phyloP scores from a whole-genome alignment of 2,888 invertebrate species.

The Polydrusus pterygomalis region DNA sequence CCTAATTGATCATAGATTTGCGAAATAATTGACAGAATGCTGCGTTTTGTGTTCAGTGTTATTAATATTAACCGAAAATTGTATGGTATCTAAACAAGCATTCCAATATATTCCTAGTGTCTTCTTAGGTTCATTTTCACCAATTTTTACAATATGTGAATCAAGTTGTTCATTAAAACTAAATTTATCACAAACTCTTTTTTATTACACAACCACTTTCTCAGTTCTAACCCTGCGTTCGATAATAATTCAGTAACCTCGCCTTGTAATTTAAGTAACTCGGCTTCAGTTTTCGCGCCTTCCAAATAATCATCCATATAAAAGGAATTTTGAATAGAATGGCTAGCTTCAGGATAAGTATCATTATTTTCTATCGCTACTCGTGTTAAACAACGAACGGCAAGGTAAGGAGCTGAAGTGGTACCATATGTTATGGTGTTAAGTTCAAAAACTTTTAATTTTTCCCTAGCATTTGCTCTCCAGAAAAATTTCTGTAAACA shows the following conservation, averaged over 20 bases:
- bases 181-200: neutral
- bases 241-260: neutral
- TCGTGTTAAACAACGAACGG: neutral
- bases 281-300: neutral
- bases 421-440: neutral
- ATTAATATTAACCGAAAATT: slow-evolving; percentile 4
- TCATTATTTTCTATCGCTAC: neutral
- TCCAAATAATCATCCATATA: neutral
- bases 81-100: slow-evolving; percentile 2
- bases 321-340: neutral
- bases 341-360: neutral
- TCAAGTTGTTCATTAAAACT: too few species aligned
- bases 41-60: slow-evolving; percentile 20
- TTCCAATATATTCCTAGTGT: slow-evolving; percentile 36
- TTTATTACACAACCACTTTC: neutral
- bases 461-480: neutral
- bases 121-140: slow-evolving; percentile 30
- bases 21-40: slow-evolving; percentile 8
- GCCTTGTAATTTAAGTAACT: neutral
- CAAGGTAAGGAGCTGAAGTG: neutral
- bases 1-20: slow-evolving; percentile 35
- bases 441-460: neutral
- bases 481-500: neutral
- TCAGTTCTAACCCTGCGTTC: neutral
- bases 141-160: too few species aligned